Evolutionary conservation across 2,797 vertebrate genomes (phyloP), one percentile per base, ranked within the genome.

Genomic region (Malacoraja senta): DNA sequence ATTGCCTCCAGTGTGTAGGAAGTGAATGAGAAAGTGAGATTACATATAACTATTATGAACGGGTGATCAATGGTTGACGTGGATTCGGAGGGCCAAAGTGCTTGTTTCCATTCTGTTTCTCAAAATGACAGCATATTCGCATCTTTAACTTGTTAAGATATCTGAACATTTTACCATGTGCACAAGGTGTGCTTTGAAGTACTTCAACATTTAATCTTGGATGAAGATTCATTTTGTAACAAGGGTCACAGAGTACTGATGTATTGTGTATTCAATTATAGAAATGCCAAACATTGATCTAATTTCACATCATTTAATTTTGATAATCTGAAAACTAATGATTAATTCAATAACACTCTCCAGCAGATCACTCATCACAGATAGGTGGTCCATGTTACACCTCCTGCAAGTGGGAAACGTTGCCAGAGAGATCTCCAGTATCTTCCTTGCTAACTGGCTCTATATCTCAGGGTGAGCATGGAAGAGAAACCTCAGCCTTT

Each of bases 391-490:
- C 94, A 3, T 93, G 0, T 77, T 78, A n/a, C 93, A 77, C 79
- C 0, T 94, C 95, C 68, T 96, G 94, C 53, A 90, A 19, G 65
- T 95, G 95, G 79, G 94, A 94, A 0, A 94, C 93, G 35, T 19
- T 0, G 91, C 93, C 88, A 94, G 94, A 94, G 26, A 95, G 79
- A 94, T 97, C 98, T 93, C 97, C 98, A 0, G 97, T 98, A 53
- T 96, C 97, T 93, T 95, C 95, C 0, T 96, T 98, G 0, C 95
- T 99, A 92, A 97, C 96, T 93, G 96, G 96, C 93, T 94, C 88
- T 94, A 6, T 76, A 17, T 19, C 68, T 74, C 71, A 74, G 71
- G 93, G 93, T 68, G 93, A 38, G 93, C 74, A n/a, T 93, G 38
- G 38, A n/a, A 74, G 68, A 74, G 90, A 92, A 76, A 76, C 24